Conservation (phyloP, 1,140 invertebrate species). For the Sitophilus oryzae region DNA sequence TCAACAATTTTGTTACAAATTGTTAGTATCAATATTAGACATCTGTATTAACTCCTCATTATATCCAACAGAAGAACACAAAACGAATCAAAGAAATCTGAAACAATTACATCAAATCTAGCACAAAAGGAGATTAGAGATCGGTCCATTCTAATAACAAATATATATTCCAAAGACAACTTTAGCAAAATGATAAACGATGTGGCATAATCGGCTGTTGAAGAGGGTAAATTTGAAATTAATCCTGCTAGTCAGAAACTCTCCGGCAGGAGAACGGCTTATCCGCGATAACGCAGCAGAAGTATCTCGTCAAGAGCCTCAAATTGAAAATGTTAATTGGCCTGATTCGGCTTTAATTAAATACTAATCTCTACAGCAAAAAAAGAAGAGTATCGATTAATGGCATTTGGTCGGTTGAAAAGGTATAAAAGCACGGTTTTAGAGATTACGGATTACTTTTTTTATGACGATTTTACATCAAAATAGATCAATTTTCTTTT, state of each 20-base stretch:
- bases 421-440: no score
- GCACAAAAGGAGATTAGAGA: neutral
- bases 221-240: constrained; percentile 24
- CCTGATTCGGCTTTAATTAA: constrained; percentile 17
- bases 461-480: no score
- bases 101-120: neutral
- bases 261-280: neutral
- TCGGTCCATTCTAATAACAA: neutral
- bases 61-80: no score
- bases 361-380: constrained; percentile 1
- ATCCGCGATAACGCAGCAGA: constrained; percentile 12
- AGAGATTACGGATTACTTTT: no score
- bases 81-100: no score
- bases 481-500: no score
- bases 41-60: no score
- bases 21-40: no score
- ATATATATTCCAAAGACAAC: neutral
- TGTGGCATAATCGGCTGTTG: constrained; percentile 16
- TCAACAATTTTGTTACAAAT: no score
- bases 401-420: no score
- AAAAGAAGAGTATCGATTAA: neutral
- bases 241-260: constrained; percentile 20
- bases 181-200: constrained; percentile 20
- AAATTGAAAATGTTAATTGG: constrained; percentile 16
- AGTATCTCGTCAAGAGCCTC: constrained; percentile 13